A percentile compares a stretch with the other conserved stretches of the same genome.
Conservation (phyloP, 2,797 vertebrate species). For the Acanthopagrus latus region DNA sequence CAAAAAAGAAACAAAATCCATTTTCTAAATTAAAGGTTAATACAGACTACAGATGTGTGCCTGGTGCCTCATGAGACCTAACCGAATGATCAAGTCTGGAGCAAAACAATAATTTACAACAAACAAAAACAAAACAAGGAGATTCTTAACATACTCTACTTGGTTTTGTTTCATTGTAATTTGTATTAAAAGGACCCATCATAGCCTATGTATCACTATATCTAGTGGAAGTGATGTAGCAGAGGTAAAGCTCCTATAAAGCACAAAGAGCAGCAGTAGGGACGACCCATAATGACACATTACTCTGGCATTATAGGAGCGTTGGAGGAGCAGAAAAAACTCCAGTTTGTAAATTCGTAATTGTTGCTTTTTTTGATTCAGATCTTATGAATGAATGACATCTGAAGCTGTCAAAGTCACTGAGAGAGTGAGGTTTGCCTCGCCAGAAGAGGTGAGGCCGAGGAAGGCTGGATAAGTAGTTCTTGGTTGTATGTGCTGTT, state of each 20-base stretch:
- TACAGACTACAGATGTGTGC: constrained; percentile 77
- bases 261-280: constrained; percentile 63
- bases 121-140: constrained; percentile 78
- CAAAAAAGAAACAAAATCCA: constrained; percentile 53
- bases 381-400: constrained; percentile 42
- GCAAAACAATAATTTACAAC: constrained; percentile 89
- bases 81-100: constrained; percentile 64
- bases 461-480: constrained; percentile 58
- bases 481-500: constrained; percentile 44
- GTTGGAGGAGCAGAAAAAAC: constrained; percentile 44
- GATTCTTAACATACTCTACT: constrained; percentile 61
- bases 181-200: constrained; percentile 67
- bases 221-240: constrained; percentile 62
- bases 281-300: constrained; percentile 51
- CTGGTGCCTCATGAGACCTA: constrained; percentile 72
- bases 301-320: constrained; percentile 51
- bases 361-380: constrained; percentile 61
- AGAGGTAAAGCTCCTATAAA: constrained; percentile 62
- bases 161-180: constrained; percentile 76
- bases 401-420: constrained; percentile 41
- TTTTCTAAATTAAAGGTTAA: constrained; percentile 83
- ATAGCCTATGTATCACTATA: constrained; percentile 70
- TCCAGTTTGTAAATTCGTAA: constrained; percentile 50
- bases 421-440: constrained; percentile 50
- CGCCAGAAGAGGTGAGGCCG: constrained; percentile 47